Base-by-base conservation (phyloP, 2,888 invertebrate genomes). In the Dolichomitus sp. region DNA sequence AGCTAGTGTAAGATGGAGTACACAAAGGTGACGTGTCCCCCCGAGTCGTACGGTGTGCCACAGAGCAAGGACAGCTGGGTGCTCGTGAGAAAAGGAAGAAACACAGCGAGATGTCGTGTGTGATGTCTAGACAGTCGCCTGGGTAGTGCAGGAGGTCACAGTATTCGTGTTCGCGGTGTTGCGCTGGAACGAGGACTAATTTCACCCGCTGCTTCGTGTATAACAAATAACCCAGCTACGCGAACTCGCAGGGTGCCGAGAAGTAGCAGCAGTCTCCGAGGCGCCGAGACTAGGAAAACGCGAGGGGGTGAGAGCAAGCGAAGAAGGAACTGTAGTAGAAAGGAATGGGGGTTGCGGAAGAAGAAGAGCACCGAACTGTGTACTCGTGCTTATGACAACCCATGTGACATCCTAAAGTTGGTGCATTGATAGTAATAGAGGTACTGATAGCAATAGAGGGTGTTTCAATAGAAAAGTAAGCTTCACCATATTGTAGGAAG, bases 161-260 rank as follows among this genome's bases (percentile, higher is more conserved):
- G 48, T 70, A 33, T 79, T 54, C 27, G 45, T 42, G 40, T 74
- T 74, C 52, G 61, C 48, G 61, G 80, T 82, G 80, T 59, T 83
- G 57, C 80, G 81, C 83, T 81, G 83, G 87, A 89, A 86, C 86
- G 88, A 85, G 86, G 85, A 89, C 90, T 90, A 91, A 91, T 91
- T 91, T 91, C 90, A 89, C 88, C 89, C 87, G 86, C 85, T 87
- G 88, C 86, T 88, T 86, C 88, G 88, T 84, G 80, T 86, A 84
- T 81, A 88, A 89, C 89, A 88, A 91, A 89, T 88, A 90, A 87
- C 88, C 61, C 57, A 48, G 42, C 65, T 52, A 65, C 23, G 48
- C 4, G 48, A 50, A 19, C 23, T 66, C 66, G n/a, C 63, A 23
- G 27, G 48, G 54, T 11, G 65, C 52, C 19, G 19, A 45, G 30